Conservation (phyloP, 2,888 invertebrate genomes). For the Xanthia togata region DNA sequence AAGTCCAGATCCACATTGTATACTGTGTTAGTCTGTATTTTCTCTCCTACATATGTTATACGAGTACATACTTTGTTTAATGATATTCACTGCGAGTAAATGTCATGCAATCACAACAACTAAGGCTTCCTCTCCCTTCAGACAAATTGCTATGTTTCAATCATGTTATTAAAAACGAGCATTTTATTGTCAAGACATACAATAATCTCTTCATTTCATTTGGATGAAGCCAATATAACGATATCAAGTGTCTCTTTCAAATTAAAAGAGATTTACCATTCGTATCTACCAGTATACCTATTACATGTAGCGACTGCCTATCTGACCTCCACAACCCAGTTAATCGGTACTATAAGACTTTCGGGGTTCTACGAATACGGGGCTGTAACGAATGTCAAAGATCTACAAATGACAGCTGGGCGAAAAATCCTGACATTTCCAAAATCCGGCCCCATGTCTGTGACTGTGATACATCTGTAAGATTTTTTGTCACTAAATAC, state of each 20-base stretch:
- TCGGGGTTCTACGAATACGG: not conserved
- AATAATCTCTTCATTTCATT: slow-evolving; percentile 1
- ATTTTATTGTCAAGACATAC: slow-evolving; percentile 18
- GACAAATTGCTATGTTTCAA: slow-evolving; percentile 42
- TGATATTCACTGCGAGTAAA: slow-evolving; percentile 35
- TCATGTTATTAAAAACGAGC: slow-evolving; percentile 2
- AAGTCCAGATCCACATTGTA: too few species aligned
- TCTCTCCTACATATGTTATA: too few species aligned
- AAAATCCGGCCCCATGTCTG: too few species aligned
- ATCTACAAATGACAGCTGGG: not conserved
- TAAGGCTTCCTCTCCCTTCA: slow-evolving; percentile 42
- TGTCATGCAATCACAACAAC: slow-evolving; percentile 36
- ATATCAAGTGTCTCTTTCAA: not conserved
- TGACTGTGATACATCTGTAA: too few species aligned
- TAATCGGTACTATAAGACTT: not conserved
- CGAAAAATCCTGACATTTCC: too few species aligned
- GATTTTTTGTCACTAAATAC: too few species aligned
- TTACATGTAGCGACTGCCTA: not conserved
- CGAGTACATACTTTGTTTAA: slow-evolving; percentile 22
- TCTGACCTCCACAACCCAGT: not conserved
- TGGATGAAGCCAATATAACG: not conserved
- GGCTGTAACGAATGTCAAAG: not conserved
- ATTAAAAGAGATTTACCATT: not conserved
- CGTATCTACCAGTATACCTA: not conserved
- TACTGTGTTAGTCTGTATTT: not conserved